A percentile compares a stretch with the other conserved stretches of the same genome.
These are phyloP conservation scores for Paramisgurnus dabryanus DNA, from an alignment of 2,113 vertebrate species.

Conservation along the genomic window DNA sequence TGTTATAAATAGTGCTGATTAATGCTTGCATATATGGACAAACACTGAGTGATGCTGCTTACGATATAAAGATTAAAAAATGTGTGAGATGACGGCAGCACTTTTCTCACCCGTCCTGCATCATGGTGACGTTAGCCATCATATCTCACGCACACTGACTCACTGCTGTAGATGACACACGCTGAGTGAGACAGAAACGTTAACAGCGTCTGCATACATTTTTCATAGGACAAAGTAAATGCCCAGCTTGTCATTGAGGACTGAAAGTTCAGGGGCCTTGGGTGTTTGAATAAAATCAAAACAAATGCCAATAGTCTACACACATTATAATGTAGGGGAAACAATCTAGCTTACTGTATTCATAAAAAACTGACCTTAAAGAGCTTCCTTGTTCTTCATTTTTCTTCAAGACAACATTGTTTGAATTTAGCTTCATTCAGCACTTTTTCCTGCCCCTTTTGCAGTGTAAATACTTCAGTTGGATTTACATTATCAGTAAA, in stretches of 20 bases:
- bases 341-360: neutral
- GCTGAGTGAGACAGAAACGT: neutral
- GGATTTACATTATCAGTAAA: too few species aligned
- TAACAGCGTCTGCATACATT: neutral
- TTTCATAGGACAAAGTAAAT: neutral
- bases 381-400: neutral
- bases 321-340: neutral
- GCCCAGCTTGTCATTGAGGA: neutral
- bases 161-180: conserved; percentile 30
- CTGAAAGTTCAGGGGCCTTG: neutral
- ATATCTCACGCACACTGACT: conserved; percentile 24
- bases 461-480: too few species aligned
- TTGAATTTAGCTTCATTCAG: neutral
- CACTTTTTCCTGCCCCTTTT: neutral
- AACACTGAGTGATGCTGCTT: neutral
- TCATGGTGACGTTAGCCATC: conserved; percentile 13
- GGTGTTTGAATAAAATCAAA: neutral
- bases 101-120: conserved; percentile 23
- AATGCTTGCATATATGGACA: too few species aligned
- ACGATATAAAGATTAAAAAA: neutral
- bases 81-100: conserved; percentile 1
- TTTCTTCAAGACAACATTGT: neutral
- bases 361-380: neutral
- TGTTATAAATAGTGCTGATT: too few species aligned
- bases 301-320: neutral